phyloP scores from a whole-genome alignment of 2,797 vertebrate species.

The Protosalanx chinensis region DNA sequence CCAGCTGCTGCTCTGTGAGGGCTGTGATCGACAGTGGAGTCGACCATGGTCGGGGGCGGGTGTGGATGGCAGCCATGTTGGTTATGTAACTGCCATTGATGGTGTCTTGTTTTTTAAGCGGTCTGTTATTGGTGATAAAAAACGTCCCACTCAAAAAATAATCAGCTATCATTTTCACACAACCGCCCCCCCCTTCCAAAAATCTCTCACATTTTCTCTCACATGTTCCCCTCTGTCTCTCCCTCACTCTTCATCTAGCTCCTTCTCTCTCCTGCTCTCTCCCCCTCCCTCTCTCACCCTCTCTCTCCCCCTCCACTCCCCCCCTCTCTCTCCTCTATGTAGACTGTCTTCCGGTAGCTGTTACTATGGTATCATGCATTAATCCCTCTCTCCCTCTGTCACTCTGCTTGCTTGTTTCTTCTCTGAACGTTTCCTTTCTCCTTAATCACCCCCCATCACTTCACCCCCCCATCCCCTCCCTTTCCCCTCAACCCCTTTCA shows the following conservation, averaged over 20 bases:
- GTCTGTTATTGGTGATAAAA: background rate
- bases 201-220: background rate
- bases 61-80: conserved; percentile 10
- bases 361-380: no score
- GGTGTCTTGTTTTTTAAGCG: background rate
- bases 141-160: background rate
- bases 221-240: background rate
- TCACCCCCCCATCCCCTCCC: no score
- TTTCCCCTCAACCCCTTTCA: no score
- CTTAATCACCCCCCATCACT: no score
- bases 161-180: conserved; percentile 8
- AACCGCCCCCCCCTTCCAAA: background rate
- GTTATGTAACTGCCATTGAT: conserved; percentile 17
- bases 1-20: background rate
- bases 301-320: conserved; percentile 26
- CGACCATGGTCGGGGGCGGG: background rate
- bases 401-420: no score
- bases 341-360: background rate
- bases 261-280: background rate
- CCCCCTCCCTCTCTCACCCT: conserved; percentile 20
- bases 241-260: background rate
- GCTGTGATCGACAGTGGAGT: background rate
- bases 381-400: background rate
- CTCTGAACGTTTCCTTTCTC: no score
- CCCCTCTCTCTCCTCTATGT: background rate